A percentile compares a stretch with the other conserved stretches of the same genome.
These are phyloP conservation scores for Danionella dracula DNA, from an alignment of 2,797 vertebrate species.

Conservation along the genomic window DNA sequence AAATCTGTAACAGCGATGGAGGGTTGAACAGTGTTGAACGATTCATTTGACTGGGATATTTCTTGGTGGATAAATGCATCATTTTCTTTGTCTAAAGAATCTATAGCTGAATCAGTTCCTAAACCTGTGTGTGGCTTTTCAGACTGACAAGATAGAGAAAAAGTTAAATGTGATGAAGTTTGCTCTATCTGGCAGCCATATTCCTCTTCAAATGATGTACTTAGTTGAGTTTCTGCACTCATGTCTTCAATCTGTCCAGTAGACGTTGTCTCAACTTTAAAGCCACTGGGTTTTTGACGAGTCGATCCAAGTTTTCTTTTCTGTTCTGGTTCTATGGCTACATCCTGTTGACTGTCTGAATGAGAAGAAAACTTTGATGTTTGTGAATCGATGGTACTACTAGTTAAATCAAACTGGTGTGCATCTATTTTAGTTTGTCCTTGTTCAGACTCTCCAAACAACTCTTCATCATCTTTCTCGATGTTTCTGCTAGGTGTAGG, in stretches of 20 bases:
- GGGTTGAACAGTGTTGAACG: neutral
- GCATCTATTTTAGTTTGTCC: neutral
- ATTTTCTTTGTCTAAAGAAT: neutral
- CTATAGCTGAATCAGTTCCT: neutral
- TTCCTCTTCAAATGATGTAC: constrained; percentile 10
- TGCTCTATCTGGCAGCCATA: neutral
- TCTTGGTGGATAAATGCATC: neutral
- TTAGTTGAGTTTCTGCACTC: neutral
- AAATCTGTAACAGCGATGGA: neutral
- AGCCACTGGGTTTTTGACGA: constrained; percentile 42
- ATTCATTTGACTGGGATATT: neutral
- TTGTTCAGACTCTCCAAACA: constrained; percentile 9
- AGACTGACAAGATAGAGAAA: neutral
- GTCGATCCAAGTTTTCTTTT: constrained; percentile 64
- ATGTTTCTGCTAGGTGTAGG: constrained; percentile 12
- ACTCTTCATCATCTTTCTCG: constrained; percentile 24
- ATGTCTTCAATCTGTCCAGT: constrained; percentile 4
- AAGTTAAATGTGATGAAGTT: neutral
- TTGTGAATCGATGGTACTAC: neutral
- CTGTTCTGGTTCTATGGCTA: constrained; percentile 11
- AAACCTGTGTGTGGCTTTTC: neutral
- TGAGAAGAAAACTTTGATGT: neutral
- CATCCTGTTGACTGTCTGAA: neutral
- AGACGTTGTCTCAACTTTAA: constrained; percentile 11
- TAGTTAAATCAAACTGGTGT: neutral